Conservation (phyloP, 2,113 vertebrate genomes). For the Canis aureus region DNA sequence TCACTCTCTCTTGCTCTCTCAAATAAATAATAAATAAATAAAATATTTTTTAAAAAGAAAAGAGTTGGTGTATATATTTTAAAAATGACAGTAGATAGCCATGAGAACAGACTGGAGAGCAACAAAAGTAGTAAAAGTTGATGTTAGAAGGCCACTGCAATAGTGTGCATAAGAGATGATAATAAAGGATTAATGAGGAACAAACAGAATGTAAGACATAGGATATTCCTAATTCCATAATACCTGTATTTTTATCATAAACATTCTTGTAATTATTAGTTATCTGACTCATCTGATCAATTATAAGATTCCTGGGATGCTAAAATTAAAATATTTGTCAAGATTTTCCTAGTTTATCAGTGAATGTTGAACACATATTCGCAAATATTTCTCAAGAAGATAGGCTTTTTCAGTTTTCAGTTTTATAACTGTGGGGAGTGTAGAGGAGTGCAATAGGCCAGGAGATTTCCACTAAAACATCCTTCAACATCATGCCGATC, state of each 20-base stretch:
- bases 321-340: constrained; percentile 1
- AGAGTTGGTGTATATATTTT: neutral
- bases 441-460: neutral
- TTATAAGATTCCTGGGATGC: neutral
- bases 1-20: neutral
- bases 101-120: neutral
- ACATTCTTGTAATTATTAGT: neutral
- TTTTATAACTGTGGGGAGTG: neutral
- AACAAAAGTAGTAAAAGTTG: neutral
- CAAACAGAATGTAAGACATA: neutral
- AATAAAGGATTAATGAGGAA: neutral
- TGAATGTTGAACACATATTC: neutral
- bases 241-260: neutral
- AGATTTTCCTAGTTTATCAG: neutral
- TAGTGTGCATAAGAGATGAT: too few relatives aligned
- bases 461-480: neutral
- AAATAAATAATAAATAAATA: neutral
- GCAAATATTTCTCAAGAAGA: neutral
- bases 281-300: neutral
- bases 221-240: neutral
- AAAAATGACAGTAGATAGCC: neutral
- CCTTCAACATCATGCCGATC: neutral
- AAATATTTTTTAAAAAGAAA: neutral
- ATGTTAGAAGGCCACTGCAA: neutral
- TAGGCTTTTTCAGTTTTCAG: neutral